These are phyloP conservation scores for Hippocampus barbouri DNA, from an alignment of 2,113 vertebrate genomes.

Conservation along the genomic window DNA sequence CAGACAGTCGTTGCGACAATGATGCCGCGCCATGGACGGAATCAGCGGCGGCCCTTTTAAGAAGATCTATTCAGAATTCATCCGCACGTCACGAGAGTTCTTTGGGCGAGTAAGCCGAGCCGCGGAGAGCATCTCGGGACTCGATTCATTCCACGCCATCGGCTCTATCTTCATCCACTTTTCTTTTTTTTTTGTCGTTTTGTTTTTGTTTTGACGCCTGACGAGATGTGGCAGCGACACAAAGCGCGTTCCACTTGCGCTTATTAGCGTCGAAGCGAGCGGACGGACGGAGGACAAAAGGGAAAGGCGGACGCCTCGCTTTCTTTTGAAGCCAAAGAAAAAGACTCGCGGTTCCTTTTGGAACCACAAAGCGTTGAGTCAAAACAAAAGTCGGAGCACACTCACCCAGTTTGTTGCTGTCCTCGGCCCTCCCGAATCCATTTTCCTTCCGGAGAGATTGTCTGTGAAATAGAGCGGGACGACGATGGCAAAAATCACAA, in stretches of 20 bases:
- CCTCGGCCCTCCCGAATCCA: neutral
- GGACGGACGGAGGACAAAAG: conserved; percentile 22
- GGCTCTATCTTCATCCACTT: conserved; percentile 19
- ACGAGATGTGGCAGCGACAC: conserved; percentile 68
- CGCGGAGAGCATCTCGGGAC: conserved; percentile 19
- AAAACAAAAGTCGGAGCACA: neutral
- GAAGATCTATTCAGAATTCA: neutral
- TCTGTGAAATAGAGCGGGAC: too few relatives aligned
- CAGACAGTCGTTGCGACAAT: neutral
- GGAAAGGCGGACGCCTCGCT: neutral
- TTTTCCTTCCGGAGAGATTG: neutral
- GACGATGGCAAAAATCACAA: too few relatives aligned
- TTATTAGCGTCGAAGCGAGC: conserved; percentile 57
- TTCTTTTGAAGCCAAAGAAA: conserved; percentile 7
- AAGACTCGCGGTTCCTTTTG: neutral
- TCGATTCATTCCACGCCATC: conserved; percentile 48
- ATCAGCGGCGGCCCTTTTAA: neutral
- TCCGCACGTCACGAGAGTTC: neutral
- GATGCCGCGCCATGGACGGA: neutral
- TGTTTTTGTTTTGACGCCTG: conserved; percentile 48
- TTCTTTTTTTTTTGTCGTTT: conserved; percentile 12
- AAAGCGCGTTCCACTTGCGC: conserved; percentile 62
- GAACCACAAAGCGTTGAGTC: neutral
- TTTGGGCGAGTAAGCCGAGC: conserved; percentile 26
- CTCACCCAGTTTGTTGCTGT: neutral